Conservation (phyloP, 2,113 vertebrate species). For the Lanius collurio region DNA sequence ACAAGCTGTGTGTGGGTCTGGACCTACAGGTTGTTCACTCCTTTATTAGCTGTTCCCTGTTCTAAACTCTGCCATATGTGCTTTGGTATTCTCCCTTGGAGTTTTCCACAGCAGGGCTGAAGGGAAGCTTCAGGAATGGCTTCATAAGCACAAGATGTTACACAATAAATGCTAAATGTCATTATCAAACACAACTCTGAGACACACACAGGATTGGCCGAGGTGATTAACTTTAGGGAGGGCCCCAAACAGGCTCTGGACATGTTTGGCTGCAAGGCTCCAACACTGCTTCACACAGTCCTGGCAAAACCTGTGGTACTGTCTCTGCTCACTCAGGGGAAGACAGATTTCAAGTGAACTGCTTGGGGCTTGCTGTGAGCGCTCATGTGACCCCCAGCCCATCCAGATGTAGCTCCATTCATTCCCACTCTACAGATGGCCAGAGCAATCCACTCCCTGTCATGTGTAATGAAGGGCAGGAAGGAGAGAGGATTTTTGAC, state of each 20-base stretch:
- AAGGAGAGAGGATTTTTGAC: slow-evolving; percentile 6
- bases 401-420: background rate
- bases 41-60: background rate
- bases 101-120: background rate
- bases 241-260: background rate
- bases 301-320: background rate
- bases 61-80: background rate
- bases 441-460: background rate
- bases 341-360: background rate
- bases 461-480: background rate
- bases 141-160: background rate
- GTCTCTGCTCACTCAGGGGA: background rate
- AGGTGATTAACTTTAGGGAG: background rate
- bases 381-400: background rate
- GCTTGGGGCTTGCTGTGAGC: background rate
- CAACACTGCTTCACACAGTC: background rate
- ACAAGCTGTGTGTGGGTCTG: accelerated
- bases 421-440: background rate
- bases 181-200: background rate
- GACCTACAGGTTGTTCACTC: background rate
- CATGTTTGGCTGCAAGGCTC: background rate
- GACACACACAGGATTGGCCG: background rate
- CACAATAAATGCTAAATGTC: background rate
- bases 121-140: background rate
- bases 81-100: background rate